Percentiles rank a stretch among this genome's conserved stretches.
phyloP scores from a whole-genome alignment of 1,140 invertebrate genomes.

The Lanistes nyassanus region DNA sequence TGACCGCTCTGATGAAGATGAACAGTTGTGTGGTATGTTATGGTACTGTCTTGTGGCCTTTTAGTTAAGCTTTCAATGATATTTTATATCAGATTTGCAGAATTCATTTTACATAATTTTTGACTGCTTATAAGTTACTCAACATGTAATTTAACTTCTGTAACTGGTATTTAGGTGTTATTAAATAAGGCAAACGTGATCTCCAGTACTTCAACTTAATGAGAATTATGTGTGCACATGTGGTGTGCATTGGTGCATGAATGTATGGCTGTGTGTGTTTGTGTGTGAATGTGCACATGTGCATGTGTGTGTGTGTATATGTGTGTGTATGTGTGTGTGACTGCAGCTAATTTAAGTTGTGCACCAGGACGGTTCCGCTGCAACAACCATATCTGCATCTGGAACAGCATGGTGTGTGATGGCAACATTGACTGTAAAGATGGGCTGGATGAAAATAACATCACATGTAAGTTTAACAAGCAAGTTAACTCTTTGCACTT shows the following conservation, averaged over 20 bases:
- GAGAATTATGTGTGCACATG: neutral
- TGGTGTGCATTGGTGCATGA: neutral
- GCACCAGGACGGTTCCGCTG: constrained; percentile 68
- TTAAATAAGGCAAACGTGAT: neutral
- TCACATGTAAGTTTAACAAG: constrained; percentile 33
- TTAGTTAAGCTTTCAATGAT: neutral
- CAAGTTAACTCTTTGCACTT: no score
- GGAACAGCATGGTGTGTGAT: constrained; percentile 81
- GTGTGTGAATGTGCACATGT: neutral
- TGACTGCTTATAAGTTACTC: neutral
- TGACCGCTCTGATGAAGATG: constrained; percentile 53
- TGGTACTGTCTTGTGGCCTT: neutral
- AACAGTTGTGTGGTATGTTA: constrained; percentile 46
- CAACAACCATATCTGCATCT: constrained; percentile 77
- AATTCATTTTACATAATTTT: neutral
- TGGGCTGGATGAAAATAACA: constrained; percentile 67
- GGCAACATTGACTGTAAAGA: constrained; percentile 65
- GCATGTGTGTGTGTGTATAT: neutral
- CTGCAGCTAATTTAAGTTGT: constrained; percentile 47
- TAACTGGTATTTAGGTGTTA: neutral
- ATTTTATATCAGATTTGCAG: neutral
- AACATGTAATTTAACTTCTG: neutral
- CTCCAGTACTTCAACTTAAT: no score
- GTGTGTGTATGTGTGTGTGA: neutral
- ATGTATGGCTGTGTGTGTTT: neutral